Evolutionary conservation across 2,113 vertebrate species (phyloP), one percentile per base, ranked within the genome.

Genomic region (Clupea harengus): DNA sequence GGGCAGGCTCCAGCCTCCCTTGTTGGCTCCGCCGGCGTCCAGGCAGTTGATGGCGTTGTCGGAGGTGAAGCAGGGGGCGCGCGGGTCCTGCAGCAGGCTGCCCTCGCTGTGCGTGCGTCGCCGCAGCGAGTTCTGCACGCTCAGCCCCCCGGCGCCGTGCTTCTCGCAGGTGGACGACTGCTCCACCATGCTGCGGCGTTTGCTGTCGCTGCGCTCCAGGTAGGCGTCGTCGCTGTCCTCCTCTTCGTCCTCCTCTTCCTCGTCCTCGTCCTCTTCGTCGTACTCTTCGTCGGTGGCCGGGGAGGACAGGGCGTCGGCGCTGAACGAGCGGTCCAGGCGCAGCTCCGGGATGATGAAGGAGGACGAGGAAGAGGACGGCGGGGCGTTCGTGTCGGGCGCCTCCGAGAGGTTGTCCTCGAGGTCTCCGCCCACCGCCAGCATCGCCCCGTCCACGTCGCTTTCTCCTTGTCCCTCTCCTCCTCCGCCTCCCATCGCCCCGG

Each of bases 91-190:
- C 91, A 98, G 95, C 22, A 99, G 95, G 91, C 97, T 98, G 88
- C 98, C 97, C 90, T 99, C 98, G 0, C 98, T 99, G 95, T 99
- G 98, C 0, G 98, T 99, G 86, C 98, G 96, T 84, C 97, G 93
- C 82, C 97, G 94, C 85, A 99, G 95, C 0, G 98, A 98, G 87
- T 95, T 96, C 95, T 99, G 97, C 88, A 97, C 96, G 0, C 96
- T 96, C 80, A 98, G 95, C 13, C 64, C n/a, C 81, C 32, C 96
- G 54, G 95, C 96, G 45, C 96, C 95, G n/a, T 94, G 93, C 0
- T 96, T 91, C 90, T 97, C 96, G 0, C 94, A 95, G 0, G 72
- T 32, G 0, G 94, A 93, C 0, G 95, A 93, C 13, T 96, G 96
- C 95, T 97, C 97, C 0, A 97, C 96, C 97, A 97, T 97, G 93